Percentiles rank a stretch among this genome's conserved stretches.
Conservation (phyloP, 2,113 vertebrate genomes). For the Saccopteryx bilineata region DNA sequence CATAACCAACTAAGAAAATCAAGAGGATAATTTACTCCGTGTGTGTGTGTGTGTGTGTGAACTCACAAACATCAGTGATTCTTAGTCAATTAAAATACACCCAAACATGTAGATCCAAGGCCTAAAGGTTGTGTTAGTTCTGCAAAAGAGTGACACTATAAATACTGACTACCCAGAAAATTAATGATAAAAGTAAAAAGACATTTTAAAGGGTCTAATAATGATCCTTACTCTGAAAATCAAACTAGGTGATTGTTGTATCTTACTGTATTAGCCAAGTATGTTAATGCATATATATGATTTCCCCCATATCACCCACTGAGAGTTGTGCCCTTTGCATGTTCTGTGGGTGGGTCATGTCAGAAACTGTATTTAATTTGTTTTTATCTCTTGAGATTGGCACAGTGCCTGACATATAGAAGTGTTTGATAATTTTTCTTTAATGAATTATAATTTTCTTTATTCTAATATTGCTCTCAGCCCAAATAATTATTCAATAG, state of each 20-base stretch:
- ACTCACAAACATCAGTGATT: not conserved
- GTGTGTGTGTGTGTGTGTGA: fast-evolving
- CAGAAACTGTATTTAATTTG: not conserved
- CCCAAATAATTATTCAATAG: not conserved
- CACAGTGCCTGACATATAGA: not conserved
- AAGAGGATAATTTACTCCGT: not conserved
- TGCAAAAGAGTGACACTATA: not conserved
- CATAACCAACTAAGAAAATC: slow-evolving; percentile 5
- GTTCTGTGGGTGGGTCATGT: not conserved
- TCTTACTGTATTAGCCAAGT: not conserved
- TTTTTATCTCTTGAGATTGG: not conserved
- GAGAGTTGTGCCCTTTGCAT: not conserved
- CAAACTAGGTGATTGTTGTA: slow-evolving; percentile 4
- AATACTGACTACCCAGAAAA: not conserved
- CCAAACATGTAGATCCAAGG: not conserved
- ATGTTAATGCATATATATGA: not conserved
- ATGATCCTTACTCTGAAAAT: slow-evolving; percentile 13
- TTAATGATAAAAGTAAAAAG: not conserved
- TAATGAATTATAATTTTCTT: slow-evolving; percentile 11
- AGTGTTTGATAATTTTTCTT: slow-evolving; percentile 20
- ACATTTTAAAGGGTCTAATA: not conserved
- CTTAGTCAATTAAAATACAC: slow-evolving; percentile 12
- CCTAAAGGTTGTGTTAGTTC: not conserved
- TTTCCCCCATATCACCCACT: not conserved
- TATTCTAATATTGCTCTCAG: not conserved